A percentile compares a stretch with the other conserved stretches of the same genome.
Evolutionary conservation across 2,888 invertebrate species (phyloP).

Genomic region (Catocala nupta): DNA sequence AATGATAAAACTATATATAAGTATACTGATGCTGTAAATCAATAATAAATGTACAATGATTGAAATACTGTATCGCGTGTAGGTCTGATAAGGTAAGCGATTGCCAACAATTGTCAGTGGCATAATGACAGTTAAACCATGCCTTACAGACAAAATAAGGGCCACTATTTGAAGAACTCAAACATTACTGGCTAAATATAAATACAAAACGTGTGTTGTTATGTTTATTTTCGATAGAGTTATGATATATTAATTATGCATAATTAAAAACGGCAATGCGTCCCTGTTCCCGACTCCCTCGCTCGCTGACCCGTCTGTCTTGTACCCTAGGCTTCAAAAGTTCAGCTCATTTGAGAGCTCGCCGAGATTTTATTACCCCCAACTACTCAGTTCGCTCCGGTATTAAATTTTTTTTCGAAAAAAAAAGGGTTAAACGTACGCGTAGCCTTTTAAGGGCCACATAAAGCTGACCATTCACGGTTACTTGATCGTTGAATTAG

Average conservation of each 20-base stretch:
- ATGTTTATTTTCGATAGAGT: too few relatives aligned
- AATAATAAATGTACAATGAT: too few relatives aligned
- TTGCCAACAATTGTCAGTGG: too few relatives aligned
- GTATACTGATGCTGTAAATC: too few relatives aligned
- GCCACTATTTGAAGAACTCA: too few relatives aligned
- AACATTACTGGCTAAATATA: too few relatives aligned
- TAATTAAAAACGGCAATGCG: constrained; percentile 52
- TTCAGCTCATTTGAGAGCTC: constrained; percentile 86
- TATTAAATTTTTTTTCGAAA: constrained; percentile 77
- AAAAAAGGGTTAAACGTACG: constrained; percentile 78
- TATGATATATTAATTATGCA: constrained; percentile 2
- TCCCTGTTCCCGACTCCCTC: constrained; percentile 79
- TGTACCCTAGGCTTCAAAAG: constrained; percentile 86
- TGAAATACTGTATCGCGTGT: too few relatives aligned
- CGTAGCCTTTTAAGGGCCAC: constrained; percentile 75
- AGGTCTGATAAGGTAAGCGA: too few relatives aligned
- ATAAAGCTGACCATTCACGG: constrained; percentile 82
- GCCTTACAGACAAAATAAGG: too few relatives aligned
- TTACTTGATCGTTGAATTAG: constrained; percentile 79
- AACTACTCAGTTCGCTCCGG: constrained; percentile 77
- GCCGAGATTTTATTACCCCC: constrained; percentile 86
- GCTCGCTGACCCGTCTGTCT: constrained; percentile 84
- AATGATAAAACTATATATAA: too few relatives aligned
- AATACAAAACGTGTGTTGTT: too few relatives aligned
- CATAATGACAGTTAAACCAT: too few relatives aligned